Evolutionary conservation across 2,888 invertebrate species (phyloP).

Genomic region (Drosophila ochracea): DNA sequence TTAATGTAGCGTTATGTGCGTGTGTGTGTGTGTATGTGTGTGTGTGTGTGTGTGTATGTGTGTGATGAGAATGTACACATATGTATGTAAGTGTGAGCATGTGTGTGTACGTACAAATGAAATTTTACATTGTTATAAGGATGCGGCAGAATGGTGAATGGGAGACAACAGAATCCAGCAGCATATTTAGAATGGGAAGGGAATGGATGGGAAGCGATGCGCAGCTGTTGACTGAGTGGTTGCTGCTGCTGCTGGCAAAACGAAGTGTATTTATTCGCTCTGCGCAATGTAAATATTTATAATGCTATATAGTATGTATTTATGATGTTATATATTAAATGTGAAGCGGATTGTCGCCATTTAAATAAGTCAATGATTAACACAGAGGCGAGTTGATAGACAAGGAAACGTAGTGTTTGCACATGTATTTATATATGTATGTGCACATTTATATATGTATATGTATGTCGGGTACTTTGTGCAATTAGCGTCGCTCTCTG

Average conservation of each 20-base stretch:
- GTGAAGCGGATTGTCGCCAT: slow-evolving; percentile 26
- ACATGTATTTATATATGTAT: neutral
- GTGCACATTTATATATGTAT: too few species aligned
- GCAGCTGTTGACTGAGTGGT: slow-evolving; percentile 31
- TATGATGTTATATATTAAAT: slow-evolving; percentile 49
- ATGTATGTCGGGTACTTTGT: neutral
- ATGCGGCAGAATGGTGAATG: neutral
- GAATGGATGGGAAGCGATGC: neutral
- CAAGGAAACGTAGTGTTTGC: neutral
- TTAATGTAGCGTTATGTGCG: slow-evolving; percentile 72
- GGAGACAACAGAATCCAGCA: slow-evolving; percentile 1
- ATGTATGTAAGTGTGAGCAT: slow-evolving; percentile 11
- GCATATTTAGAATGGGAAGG: neutral
- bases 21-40: slow-evolving; percentile 15
- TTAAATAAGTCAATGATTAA: slow-evolving; percentile 32
- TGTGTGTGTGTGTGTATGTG: slow-evolving; percentile 11
- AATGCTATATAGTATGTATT: slow-evolving; percentile 37
- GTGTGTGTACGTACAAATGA: slow-evolving; percentile 56
- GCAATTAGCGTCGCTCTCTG: neutral
- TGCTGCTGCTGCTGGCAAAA: slow-evolving; percentile 28
- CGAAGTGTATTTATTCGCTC: slow-evolving; percentile 55
- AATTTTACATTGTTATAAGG: slow-evolving; percentile 61
- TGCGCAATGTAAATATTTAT: slow-evolving; percentile 63
- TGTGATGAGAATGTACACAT: neutral
- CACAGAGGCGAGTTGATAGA: neutral